Base-by-base conservation (phyloP, 1,140 invertebrate species). In the Euborellia annulipes region DNA sequence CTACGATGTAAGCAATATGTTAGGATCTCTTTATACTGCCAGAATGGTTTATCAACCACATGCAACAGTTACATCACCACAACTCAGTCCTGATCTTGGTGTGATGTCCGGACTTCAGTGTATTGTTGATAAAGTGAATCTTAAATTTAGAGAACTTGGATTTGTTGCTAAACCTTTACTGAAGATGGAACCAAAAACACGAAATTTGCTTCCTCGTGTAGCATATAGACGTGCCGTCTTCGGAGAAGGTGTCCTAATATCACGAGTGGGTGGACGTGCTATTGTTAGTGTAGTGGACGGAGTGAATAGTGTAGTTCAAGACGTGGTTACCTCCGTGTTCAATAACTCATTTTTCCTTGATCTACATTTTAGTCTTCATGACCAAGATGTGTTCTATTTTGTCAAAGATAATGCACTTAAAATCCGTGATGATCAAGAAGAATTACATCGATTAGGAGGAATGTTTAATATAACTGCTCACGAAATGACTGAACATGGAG, bases 401-500 rank as follows among this genome's bases (percentile, higher is more conserved):
- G 85, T 95, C 1, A 95, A 95, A 61, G 84, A 89, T 53, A 90
- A 88, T 56, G 76, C 79, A 0, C 59, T 87, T 21, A 89, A 89
- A 61, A 77, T 88, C 19, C 71, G 82, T 20, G 87, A 92, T 53
- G 91, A 96, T 58, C 78, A 85, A 67, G 84, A 89, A 50, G 85
- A 91, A 52, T 65, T 95, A 16, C 70, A 80, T 41, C 67, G 88
- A 20, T 64, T 92, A 1, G 85, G 85, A 2, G 85, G 85, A 8
- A 84, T 87, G 71, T 92, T 95, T 53, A 96, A 96, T 62, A 84
- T 95, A 18, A 86, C 89, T 8, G 85, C 89, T 1, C 86, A 92
- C 52, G 85, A 90, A 57, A 84, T 79, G 1, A 81, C 80, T 36
- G 84, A 89, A 50, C 79, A 85, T 56, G 81, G 82, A 3, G 62